Evolutionary conservation across 2,797 vertebrate species (phyloP), one percentile per base, ranked within the genome.

Genomic region (Aphelocoma californica): DNA sequence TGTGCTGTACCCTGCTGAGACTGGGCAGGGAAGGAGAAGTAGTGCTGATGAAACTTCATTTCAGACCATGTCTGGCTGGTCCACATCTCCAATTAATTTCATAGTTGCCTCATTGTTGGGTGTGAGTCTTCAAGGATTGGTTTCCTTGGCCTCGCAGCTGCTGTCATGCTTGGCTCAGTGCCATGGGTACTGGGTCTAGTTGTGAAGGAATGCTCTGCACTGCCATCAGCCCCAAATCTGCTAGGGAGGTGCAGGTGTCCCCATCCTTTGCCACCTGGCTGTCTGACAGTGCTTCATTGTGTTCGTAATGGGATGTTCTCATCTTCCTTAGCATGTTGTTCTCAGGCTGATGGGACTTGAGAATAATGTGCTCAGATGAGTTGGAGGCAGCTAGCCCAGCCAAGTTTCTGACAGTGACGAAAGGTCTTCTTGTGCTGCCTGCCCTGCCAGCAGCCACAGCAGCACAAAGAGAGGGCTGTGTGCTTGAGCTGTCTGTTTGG

Each of bases 371-470:
- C 81, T 86, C 17, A 10, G 51, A 93, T 72, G 81, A 74, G 86
- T 6, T 74, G 42, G 56, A 75, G 75, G 66, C 44, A 11, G 51
- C 19, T 73, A 80, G 73, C 38, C 62, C 50, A 53, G 94, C 77
- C 96, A 93, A 94, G 78, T 70, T 92, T 85, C 66, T 92, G 71
- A 77, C 24, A 18, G 53, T 82, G 90, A 77, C 2, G 7, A 81
- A 91, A 95, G n/a, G 70, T 72, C 44, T 14, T 57, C 61, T 90
- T 62, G 28, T 64, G 50, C 91, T 10, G 47, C n/a, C 69, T 81
- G 54, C 34, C 58, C 69, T 91, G 92, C 85, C 91, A 96, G 86
- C 69, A 75, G 64, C 89, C 88, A 66, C 82, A 62, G 89, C 91
- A 86, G 90, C 70, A 81, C 92, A 90, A 67, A 92, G 81, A 5